Evolutionary conservation across 2,888 invertebrate genomes (phyloP).

Genomic region (Lasioglossum oenotherae): DNA sequence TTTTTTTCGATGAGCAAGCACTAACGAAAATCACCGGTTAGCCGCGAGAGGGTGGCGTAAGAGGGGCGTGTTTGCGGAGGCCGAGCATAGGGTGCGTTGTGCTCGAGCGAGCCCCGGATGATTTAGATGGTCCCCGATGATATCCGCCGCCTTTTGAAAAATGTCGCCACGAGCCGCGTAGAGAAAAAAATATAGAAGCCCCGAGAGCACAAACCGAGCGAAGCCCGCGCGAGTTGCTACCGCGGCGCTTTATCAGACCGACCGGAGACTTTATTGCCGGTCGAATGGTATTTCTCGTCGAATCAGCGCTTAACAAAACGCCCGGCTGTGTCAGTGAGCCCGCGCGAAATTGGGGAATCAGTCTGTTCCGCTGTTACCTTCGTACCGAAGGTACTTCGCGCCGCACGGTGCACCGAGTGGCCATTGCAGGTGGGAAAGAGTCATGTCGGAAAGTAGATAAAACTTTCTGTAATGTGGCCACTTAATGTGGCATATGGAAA

Average conservation of each 20-base stretch:
- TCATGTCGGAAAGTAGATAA: no score
- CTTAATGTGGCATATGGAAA: no score
- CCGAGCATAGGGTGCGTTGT: slow-evolving; percentile 70
- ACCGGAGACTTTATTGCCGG: slow-evolving; percentile 67
- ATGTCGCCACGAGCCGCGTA: slow-evolving; percentile 64
- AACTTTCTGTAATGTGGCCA: no score
- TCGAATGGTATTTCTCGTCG: slow-evolving; percentile 70
- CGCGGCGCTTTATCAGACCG: slow-evolving; percentile 65
- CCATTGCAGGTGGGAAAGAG: no score
- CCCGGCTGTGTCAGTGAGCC: slow-evolving; percentile 37
- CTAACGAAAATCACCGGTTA: slow-evolving; percentile 76
- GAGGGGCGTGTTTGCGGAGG: slow-evolving; percentile 66
- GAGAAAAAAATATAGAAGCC: slow-evolving; percentile 66
- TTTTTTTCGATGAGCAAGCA: slow-evolving; percentile 76
- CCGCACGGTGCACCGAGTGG: no score
- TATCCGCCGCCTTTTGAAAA: slow-evolving; percentile 73
- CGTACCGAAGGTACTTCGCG: not conserved
- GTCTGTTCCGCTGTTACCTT: not conserved
- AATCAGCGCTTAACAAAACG: slow-evolving; percentile 68
- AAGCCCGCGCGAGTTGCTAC: slow-evolving; percentile 17
- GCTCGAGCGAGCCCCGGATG: slow-evolving; percentile 62
- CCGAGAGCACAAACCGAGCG: not conserved
- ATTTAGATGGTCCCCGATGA: slow-evolving; percentile 74
- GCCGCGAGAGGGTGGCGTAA: slow-evolving; percentile 40
- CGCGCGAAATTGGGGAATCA: slow-evolving; percentile 56